Base-by-base conservation (phyloP, 2,113 vertebrate genomes). In the Microcebus griseorufus region DNA sequence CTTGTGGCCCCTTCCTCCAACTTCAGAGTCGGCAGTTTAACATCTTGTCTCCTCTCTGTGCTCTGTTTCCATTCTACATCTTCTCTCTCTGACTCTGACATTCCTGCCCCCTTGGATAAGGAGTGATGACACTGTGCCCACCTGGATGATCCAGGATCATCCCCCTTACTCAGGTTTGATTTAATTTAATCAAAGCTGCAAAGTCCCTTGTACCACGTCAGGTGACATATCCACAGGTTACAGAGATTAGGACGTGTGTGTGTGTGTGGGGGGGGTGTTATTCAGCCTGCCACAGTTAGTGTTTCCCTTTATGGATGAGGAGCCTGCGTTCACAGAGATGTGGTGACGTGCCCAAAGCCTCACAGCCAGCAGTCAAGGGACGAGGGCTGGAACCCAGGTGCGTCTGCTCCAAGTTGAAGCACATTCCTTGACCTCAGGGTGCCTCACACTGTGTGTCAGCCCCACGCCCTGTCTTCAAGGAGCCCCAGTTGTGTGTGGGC, bases 241-340 rank as follows among this genome's bases (percentile, higher is more conserved):
- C 27, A 32, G 9, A 12, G 45, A 51, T 67, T 70, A 86, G 65
- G 27, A 25, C 37, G 18, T 14, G 25, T 62, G 25, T 62, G 3
- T 4, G 10, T 14, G 3, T 4, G 3, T 22, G n/a, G 23, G 16
- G 23, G 27, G 27, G n/a, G n/a, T n/a, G n/a, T n/a, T n/a, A n/a
- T n/a, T n/a, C n/a, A n/a, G n/a, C n/a, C n/a, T n/a, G n/a, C n/a
- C n/a, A n/a, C 72, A 29, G 37, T 73, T 25, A 32, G 27, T 45
- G 6, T 32, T 75, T 14, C 37, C 27, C 42, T 58, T 88, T 45
- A 25, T 10, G 53, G 18, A 23, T 23, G 7, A 37, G 23, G 23
- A 42, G 5, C 9, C 51, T 39, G 39, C 25, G n/a, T 51, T 29
- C 18, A 27, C 39, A 37, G 51, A 13, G 16, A 5, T 27, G 11